phyloP scores from a whole-genome alignment of 1,140 invertebrate genomes.

The Homarus americanus region DNA sequence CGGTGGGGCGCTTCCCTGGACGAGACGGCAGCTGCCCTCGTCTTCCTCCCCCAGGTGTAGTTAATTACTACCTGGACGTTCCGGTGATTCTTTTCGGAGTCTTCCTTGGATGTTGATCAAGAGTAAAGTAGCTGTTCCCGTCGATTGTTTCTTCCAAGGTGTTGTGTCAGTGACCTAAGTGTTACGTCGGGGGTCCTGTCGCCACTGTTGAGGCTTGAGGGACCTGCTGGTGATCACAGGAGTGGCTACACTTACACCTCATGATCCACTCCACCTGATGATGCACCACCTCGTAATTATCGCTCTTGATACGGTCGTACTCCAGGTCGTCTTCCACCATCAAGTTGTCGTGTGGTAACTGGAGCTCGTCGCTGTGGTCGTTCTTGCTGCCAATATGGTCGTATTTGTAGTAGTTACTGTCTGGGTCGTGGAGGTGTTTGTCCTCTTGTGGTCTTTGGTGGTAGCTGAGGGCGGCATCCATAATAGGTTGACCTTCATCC shows the following conservation, averaged over 20 bases:
- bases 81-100: neutral
- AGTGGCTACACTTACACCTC: neutral
- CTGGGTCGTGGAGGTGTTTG: neutral
- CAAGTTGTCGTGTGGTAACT: constrained; percentile 21
- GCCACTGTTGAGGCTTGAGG: neutral
- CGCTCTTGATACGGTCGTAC: constrained; percentile 45
- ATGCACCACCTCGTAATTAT: constrained; percentile 40
- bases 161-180: neutral
- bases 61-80: too few relatives aligned
- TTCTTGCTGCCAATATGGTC: neutral
- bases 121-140: neutral
- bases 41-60: too few relatives aligned
- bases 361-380: neutral
- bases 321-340: constrained; percentile 30
- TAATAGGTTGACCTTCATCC: constrained; percentile 37
- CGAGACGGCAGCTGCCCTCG: too few relatives aligned
- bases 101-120: neutral
- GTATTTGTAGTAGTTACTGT: neutral
- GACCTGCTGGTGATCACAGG: neutral
- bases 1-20: too few relatives aligned
- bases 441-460: neutral
- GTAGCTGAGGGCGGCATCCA: constrained; percentile 1
- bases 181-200: neutral
- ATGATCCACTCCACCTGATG: constrained; percentile 45
- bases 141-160: neutral